Evolutionary conservation across 2,797 vertebrate genomes (phyloP).

Genomic region (Oceanodroma leucorhoa): DNA sequence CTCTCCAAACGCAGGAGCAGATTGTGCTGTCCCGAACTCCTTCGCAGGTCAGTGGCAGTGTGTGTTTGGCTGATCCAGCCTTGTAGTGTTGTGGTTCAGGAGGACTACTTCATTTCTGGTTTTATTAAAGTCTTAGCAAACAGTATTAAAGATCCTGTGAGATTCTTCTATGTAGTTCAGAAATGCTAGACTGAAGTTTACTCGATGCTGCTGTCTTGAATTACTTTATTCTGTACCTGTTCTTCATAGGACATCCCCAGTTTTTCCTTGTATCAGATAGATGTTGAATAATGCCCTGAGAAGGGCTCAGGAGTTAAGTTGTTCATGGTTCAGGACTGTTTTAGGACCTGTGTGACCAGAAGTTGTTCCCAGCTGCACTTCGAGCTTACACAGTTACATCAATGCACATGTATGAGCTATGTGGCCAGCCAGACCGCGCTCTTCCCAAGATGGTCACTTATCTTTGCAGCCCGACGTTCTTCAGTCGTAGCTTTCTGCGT

Average conservation of each 20-base stretch:
- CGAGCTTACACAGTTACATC: neutral
- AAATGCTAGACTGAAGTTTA: neutral
- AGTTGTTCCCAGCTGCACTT: neutral
- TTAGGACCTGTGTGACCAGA: neutral
- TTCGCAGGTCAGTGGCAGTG: rapidly evolving
- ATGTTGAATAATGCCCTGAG: neutral
- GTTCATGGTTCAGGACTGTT: neutral
- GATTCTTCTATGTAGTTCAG: neutral
- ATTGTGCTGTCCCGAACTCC: neutral
- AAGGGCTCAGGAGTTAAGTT: neutral
- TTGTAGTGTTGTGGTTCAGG: neutral
- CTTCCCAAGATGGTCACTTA: neutral
- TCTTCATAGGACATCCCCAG: neutral
- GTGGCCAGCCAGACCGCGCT: neutral
- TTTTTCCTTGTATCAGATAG: neutral
- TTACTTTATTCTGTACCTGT: neutral
- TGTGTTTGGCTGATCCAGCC: neutral
- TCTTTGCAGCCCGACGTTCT: neutral
- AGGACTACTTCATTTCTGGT: neutral
- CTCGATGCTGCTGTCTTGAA: neutral
- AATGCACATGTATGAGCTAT: rapidly evolving
- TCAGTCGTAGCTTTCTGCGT: neutral
- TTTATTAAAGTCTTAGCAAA: neutral
- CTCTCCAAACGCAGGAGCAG: neutral
- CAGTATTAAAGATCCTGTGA: neutral